phyloP scores from a whole-genome alignment of 2,113 vertebrate species.

The Calidris pugnax region DNA sequence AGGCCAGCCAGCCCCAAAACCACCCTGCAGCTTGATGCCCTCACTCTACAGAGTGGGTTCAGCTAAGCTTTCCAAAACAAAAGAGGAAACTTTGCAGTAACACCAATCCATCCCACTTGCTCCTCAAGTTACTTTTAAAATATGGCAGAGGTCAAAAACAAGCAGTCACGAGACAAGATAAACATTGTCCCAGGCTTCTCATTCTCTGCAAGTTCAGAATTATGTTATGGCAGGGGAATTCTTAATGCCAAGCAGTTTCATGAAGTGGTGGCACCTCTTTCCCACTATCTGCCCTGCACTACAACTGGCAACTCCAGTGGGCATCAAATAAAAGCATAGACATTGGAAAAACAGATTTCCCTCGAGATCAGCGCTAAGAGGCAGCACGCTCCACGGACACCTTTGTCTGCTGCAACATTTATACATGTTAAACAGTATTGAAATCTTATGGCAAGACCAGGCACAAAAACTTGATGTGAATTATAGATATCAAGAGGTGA shows the following conservation, averaged over 20 bases:
- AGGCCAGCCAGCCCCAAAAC: neutral
- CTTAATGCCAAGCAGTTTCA: neutral
- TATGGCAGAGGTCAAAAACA: neutral
- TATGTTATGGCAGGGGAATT: neutral
- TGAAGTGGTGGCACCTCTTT: neutral
- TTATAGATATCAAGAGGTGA: neutral
- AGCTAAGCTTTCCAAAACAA: neutral
- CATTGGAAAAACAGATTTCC: neutral
- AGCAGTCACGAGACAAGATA: neutral
- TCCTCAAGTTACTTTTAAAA: neutral
- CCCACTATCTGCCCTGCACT: neutral
- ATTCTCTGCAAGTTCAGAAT: neutral
- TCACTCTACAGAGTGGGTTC: neutral
- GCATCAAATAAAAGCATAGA: accelerated
- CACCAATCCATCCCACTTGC: neutral
- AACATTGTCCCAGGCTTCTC: neutral
- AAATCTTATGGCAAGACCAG: neutral
- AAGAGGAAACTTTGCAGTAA: neutral
- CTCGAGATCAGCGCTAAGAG: neutral
- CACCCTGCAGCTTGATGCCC: neutral
- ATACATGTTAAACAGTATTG: no score
- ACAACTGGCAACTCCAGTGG: neutral
- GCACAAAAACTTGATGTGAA: neutral
- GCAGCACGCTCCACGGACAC: neutral
- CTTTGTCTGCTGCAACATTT: neutral